phyloP scores from a whole-genome alignment of 2,888 invertebrate species.

The Prosopocoilus inquinatus region DNA sequence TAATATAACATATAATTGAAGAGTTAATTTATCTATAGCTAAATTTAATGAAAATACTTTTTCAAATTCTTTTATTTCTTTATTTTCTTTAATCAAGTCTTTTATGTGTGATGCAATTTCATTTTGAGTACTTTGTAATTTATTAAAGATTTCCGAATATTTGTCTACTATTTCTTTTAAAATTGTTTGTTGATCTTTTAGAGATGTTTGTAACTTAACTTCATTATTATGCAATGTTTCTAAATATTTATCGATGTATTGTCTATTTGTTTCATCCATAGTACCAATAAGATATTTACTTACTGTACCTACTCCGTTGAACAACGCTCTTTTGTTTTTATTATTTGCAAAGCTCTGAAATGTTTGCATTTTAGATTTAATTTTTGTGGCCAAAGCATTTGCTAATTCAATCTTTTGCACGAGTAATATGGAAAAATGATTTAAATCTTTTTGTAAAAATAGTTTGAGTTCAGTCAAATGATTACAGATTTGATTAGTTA shows the following conservation, averaged over 20 bases:
- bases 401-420: conserved; percentile 1
- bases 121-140: conserved; percentile 6
- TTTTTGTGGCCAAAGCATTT: not conserved
- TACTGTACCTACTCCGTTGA: not conserved
- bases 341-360: not conserved
- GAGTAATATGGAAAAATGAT: not conserved
- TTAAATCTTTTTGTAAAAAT: not conserved
- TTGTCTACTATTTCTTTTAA: conserved; percentile 5
- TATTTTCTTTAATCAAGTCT: conserved; percentile 1
- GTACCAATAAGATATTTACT: conserved; percentile 7
- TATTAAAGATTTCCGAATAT: conserved; percentile 3
- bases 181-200: conserved; percentile 1
- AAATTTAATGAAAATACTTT: conserved; percentile 4
- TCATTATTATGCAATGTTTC: not conserved
- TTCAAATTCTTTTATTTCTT: not conserved
- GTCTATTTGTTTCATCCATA: not conserved
- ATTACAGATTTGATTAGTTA: not conserved
- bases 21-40: conserved; percentile 3
- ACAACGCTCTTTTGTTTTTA: not conserved
- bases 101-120: conserved; percentile 3
- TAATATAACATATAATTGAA: conserved; percentile 4
- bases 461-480: not conserved
- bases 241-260: conserved; percentile 3
- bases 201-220: not conserved
- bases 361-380: not conserved